Percentiles rank a stretch among this genome's conserved stretches.
These are phyloP conservation scores for Epinephelus lanceolatus DNA, from an alignment of 2,113 vertebrate species.

Conservation along the genomic window DNA sequence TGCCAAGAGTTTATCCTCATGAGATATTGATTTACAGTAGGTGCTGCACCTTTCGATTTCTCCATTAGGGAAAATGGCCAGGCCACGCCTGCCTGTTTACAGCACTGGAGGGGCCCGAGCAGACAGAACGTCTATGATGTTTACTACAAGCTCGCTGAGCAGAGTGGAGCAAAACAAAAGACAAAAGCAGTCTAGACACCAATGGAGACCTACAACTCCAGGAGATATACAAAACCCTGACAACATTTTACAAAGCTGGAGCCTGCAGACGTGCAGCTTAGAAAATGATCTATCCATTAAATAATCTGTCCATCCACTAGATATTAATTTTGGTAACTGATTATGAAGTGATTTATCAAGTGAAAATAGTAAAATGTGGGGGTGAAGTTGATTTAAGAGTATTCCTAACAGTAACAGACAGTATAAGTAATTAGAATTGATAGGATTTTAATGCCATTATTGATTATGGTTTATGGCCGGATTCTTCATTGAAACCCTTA, in stretches of 20 bases:
- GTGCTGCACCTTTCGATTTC: constrained; percentile 81
- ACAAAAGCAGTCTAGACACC: not conserved
- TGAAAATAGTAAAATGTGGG: not conserved
- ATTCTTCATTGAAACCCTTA: too few relatives aligned
- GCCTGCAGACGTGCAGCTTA: not conserved
- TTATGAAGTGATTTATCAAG: not conserved
- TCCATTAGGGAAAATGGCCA: constrained; percentile 78
- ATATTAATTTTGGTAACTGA: not conserved
- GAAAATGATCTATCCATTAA: not conserved
- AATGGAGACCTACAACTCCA: not conserved
- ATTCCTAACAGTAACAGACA: not conserved
- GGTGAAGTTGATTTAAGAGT: not conserved
- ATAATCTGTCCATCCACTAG: not conserved
- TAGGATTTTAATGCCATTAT: too few relatives aligned
- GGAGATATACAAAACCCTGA: not conserved
- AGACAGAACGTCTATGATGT: constrained; percentile 57
- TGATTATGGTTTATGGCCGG: too few relatives aligned
- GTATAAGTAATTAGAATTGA: not conserved
- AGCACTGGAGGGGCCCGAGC: constrained; percentile 49
- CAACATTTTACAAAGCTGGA: constrained; percentile 1
- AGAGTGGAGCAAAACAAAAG: constrained; percentile 31
- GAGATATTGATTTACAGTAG: constrained; percentile 79
- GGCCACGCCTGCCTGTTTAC: constrained; percentile 77
- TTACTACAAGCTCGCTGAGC: constrained; percentile 41
- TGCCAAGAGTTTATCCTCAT: constrained; percentile 64